Conservation (phyloP, 2,888 invertebrate genomes). For the Xanthia togata region DNA sequence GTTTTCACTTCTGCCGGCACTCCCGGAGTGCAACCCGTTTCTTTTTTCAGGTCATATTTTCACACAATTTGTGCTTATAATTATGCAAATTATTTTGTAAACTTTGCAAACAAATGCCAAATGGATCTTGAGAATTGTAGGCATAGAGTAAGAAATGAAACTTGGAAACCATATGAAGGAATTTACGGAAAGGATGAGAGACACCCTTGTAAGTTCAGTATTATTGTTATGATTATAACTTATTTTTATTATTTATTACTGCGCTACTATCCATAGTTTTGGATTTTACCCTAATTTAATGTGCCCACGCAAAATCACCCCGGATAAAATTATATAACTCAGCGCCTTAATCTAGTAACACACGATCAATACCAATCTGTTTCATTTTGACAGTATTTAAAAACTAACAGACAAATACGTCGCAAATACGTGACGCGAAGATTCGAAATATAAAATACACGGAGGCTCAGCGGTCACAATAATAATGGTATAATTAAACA, state of each 20-base stretch:
- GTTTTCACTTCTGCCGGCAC: no score
- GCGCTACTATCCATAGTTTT: not conserved
- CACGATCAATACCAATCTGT: no score
- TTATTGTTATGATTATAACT: not conserved
- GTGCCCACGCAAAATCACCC: not conserved
- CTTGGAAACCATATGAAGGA: not conserved
- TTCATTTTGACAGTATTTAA: no score
- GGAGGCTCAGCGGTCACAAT: no score
- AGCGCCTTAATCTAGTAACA: no score
- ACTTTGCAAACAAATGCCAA: not conserved
- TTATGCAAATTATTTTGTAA: no score
- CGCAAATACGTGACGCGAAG: no score
- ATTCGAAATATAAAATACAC: no score
- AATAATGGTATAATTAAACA: no score
- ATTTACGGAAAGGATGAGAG: not conserved
- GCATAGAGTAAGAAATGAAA: not conserved
- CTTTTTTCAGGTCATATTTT: constrained; percentile 17
- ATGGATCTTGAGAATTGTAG: constrained; percentile 34
- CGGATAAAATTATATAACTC: not conserved
- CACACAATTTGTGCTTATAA: constrained; percentile 18
- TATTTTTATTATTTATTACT: not conserved
- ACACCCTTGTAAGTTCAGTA: not conserved
- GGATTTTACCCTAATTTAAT: not conserved
- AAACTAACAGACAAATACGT: no score
- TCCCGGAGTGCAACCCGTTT: no score